These are phyloP conservation scores for Gymnogyps californianus DNA, from an alignment of 2,113 vertebrate species.

Conservation along the genomic window DNA sequence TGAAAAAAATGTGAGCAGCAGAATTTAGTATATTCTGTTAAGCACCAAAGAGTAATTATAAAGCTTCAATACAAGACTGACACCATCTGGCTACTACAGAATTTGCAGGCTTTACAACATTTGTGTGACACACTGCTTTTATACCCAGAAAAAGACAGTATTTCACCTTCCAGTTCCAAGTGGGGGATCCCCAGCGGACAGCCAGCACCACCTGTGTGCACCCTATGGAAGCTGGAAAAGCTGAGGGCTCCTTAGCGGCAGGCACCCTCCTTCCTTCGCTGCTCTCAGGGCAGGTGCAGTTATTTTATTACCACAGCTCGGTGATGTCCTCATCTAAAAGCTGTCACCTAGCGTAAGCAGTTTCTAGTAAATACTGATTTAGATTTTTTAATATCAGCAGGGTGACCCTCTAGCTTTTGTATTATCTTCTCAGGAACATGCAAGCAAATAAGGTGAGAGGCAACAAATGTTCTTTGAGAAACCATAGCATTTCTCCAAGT, in stretches of 20 bases:
- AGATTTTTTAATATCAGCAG: not conserved
- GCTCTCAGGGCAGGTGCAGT: not conserved
- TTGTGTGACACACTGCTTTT: not conserved
- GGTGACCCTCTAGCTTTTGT: not conserved
- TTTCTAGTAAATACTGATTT: not conserved
- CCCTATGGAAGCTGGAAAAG: not conserved
- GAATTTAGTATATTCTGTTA: not conserved
- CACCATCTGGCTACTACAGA: conserved; percentile 34
- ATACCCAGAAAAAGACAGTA: accelerated
- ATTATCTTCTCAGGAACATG: not conserved
- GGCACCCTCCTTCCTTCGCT: not conserved
- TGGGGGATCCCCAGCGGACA: not conserved
- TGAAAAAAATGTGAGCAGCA: not conserved
- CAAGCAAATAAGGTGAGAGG: not conserved
- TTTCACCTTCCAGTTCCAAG: not conserved
- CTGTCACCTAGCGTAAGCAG: not conserved
- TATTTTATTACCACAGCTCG: not conserved
- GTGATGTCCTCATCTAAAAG: not conserved
- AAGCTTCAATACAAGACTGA: conserved; percentile 41
- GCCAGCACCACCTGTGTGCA: not conserved
- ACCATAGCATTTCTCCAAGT: not conserved
- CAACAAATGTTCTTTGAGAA: not conserved
- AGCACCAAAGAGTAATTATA: not conserved
- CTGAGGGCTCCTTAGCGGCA: not conserved
- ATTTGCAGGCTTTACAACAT: not conserved